A percentile compares a stretch with the other conserved stretches of the same genome.
Conservation (phyloP, 2,113 vertebrate species). For the Geococcyx californianus region DNA sequence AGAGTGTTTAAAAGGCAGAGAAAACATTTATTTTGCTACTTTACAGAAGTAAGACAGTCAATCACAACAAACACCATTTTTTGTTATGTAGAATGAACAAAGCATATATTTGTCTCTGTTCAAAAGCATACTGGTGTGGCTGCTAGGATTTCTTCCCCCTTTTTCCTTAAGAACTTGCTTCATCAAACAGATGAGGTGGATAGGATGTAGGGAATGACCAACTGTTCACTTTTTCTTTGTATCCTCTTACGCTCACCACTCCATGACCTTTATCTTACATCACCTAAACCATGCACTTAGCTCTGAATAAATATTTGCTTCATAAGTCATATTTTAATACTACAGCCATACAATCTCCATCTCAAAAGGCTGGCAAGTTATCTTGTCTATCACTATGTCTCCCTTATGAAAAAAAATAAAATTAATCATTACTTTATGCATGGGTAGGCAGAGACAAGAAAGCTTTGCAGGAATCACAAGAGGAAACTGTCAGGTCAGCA, state of each 20-base stretch:
- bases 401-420: background rate
- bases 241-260: background rate
- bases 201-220: background rate
- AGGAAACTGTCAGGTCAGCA: background rate
- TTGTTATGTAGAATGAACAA: background rate
- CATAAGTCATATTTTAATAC: background rate
- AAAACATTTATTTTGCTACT: background rate
- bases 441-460: background rate
- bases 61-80: background rate
- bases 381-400: background rate
- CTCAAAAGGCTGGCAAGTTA: background rate
- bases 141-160: accelerated
- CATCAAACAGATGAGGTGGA: background rate
- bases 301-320: background rate
- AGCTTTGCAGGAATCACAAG: background rate
- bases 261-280: background rate
- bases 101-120: background rate
- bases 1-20: background rate
- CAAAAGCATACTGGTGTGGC: background rate
- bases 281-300: background rate
- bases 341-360: background rate
- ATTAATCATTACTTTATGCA: background rate
- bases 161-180: background rate
- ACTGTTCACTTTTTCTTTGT: background rate
- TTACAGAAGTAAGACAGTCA: background rate